Evolutionary conservation across 2,888 invertebrate genomes (phyloP), one percentile per base, ranked within the genome.

Genomic region (Bursaphelenchus okinawaensis): DNA sequence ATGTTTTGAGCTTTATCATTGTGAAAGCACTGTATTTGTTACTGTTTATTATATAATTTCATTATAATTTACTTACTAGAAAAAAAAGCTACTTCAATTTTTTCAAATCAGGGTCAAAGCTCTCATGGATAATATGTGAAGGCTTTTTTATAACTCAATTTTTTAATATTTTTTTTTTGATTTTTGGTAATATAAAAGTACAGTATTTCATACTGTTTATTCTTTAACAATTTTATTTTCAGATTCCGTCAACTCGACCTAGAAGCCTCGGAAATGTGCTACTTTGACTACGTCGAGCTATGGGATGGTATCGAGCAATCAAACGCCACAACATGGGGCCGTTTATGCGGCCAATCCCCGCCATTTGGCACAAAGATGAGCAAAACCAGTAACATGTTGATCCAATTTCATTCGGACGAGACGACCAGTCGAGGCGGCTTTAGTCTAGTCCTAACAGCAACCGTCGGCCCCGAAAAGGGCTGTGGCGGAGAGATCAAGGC

Each of bases 401-500:
- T 80, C 31, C 74, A 63, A 3, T 75, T 80, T 63, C 65, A 61
- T 54, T 73, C 77, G 1, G 81, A 81, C 59, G 68, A 69, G 31
- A 73, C 68, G 28, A 69, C 69, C 57, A 67, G 63, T 26, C 58
- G 60, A 7, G 71, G 69, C n/a, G 80, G 80, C 26, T 80, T 80
- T 69, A 68, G 70, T 27, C 24, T 79, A 28, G 63, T 72, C 7
- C 67, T 80, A 1, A 73, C 75, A 7, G 73, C 79, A 4, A 78
- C 79, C 7, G 66, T 26, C 71, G 79, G 79, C 1, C 72, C 71
- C 16, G 59, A 68, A 19, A 69, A 66, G 0, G 81, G 81, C 8
- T 81, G 81, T 62, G 81, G 81, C 29, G 81, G 81, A 9, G 58
- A 60, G n/a, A 56, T 78, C 61, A 61, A 40, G n/a, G 80, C 79